Conservation (phyloP, 2,888 invertebrate genomes). For the Dryobotodes eremita region DNA sequence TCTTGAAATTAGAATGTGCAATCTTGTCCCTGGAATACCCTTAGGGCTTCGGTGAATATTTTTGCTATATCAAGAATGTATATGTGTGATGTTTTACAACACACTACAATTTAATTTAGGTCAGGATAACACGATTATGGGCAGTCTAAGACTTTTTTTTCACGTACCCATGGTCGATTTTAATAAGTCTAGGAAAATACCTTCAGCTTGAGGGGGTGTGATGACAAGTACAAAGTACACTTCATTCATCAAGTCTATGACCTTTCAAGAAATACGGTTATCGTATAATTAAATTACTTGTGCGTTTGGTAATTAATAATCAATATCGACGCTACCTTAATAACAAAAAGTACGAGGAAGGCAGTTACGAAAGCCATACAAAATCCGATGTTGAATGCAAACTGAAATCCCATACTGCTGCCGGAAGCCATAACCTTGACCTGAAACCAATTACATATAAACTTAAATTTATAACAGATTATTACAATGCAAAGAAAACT, state of each 20-base stretch:
- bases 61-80: not conserved
- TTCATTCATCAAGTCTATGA: constrained; percentile 32
- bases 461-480: not conserved
- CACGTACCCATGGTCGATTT: not conserved
- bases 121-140: not conserved
- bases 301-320: constrained; percentile 46
- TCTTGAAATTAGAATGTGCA: not conserved
- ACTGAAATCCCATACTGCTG: constrained; percentile 90
- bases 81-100: not conserved
- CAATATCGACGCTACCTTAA: constrained; percentile 78
- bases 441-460: constrained; percentile 70
- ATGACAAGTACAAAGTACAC: constrained; percentile 18
- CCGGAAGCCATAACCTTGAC: constrained; percentile 87
- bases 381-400: constrained; percentile 94
- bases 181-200: not conserved
- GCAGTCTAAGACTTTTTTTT: not conserved
- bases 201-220: not conserved
- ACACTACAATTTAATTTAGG: not conserved
- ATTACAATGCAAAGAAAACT: not conserved
- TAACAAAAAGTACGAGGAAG: constrained; percentile 91
- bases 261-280: constrained; percentile 36
- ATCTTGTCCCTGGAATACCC: no score
- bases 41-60: not conserved
- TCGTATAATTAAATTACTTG: constrained; percentile 49
- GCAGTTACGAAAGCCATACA: constrained; percentile 94